These are phyloP conservation scores for Phania funesta DNA, from an alignment of 2,888 invertebrate genomes.

Conservation along the genomic window DNA sequence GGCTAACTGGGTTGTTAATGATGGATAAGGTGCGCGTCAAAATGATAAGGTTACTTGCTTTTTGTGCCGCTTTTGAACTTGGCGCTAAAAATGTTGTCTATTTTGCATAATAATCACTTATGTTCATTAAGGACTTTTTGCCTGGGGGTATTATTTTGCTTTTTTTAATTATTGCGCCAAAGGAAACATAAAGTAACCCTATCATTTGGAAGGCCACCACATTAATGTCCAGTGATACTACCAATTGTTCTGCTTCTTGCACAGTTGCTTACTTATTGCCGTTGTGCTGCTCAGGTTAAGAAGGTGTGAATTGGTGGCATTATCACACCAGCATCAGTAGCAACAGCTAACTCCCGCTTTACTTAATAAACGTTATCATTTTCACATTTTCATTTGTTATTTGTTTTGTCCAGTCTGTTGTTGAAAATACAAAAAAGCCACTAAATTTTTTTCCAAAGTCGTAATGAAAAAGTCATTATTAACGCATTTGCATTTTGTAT, in stretches of 20 bases:
- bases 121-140: no score
- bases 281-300: slow-evolving; percentile 12
- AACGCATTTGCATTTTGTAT: slow-evolving; percentile 64
- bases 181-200: no score
- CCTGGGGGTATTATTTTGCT: no score
- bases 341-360: slow-evolving; percentile 6
- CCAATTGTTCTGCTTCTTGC: neutral
- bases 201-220: no score
- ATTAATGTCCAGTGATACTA: neutral
- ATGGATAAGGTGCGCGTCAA: no score
- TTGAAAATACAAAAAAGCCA: neutral
- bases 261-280: slow-evolving; percentile 1
- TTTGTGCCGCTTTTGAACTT: no score
- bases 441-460: neutral
- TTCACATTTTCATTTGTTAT: slow-evolving; percentile 54
- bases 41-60: no score
- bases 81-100: no score
- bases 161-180: no score
- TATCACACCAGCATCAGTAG: slow-evolving; percentile 1
- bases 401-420: slow-evolving; percentile 56
- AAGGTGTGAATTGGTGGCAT: slow-evolving; percentile 26
- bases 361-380: slow-evolving; percentile 65
- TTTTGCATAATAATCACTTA: no score
- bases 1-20: slow-evolving; percentile 34
- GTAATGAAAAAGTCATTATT: slow-evolving; percentile 67